Evolutionary conservation across 2,888 invertebrate genomes (phyloP).

Genomic region (Microdon myrmicae): DNA sequence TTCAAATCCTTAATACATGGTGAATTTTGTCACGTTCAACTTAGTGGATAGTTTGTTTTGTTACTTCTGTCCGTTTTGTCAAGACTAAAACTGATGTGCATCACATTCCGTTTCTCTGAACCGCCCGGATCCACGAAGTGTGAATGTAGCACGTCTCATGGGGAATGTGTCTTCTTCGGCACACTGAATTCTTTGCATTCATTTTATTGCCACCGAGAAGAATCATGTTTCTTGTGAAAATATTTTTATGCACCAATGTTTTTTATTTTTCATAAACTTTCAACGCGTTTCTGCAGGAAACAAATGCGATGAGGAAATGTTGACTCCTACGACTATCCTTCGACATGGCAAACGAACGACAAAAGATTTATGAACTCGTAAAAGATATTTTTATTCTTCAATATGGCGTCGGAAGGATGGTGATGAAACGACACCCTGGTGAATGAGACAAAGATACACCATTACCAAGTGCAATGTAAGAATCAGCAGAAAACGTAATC

Average conservation of each 20-base stretch:
- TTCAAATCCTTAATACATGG: too few species aligned
- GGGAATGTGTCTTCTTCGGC: too few species aligned
- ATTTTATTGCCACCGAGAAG: too few species aligned
- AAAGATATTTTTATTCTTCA: conserved; percentile 23
- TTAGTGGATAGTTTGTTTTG: too few species aligned
- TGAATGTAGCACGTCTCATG: too few species aligned
- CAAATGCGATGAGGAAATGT: conserved; percentile 6
- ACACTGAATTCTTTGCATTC: too few species aligned
- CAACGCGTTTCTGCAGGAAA: conserved; percentile 13
- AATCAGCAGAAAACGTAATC: conserved; percentile 20
- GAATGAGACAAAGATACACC: conserved; percentile 20
- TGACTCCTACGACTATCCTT: neutral
- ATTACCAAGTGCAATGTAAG: conserved; percentile 1
- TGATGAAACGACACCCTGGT: conserved; percentile 8
- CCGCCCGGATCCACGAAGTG: too few species aligned
- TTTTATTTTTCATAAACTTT: conserved; percentile 33
- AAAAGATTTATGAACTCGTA: conserved; percentile 36
- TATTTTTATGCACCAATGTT: conserved; percentile 14
- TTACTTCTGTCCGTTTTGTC: too few species aligned
- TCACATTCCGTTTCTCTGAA: too few species aligned
- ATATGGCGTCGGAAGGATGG: too few species aligned
- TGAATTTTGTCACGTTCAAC: too few species aligned
- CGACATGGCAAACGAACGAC: conserved; percentile 8
- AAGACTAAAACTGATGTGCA: too few species aligned
- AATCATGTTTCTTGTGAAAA: conserved; percentile 31